Base-by-base conservation (phyloP, 2,797 vertebrate species). In the Dicrostonyx torquatus region DNA sequence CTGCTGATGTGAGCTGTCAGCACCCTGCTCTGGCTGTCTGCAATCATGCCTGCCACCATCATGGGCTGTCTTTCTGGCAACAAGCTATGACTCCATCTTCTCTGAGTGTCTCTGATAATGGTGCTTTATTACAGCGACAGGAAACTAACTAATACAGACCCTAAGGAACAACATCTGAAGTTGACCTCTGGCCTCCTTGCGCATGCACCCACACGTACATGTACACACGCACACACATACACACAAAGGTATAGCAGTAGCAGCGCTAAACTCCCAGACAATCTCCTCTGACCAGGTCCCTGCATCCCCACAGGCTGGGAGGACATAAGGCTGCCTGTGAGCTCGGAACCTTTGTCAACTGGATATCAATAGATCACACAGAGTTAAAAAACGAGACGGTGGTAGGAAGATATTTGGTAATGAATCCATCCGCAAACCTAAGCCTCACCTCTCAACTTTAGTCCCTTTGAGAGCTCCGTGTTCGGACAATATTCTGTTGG, bases 241-340 rank as follows among this genome's bases (percentile, higher is more conserved):
- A 72, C 9, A 18, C 48, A 72, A 10, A 50, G 31, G 18, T 40
- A 34, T 3, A 53, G 31, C 37, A 79, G 0, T 15, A 10, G 1
- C 4, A 75, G n/a, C 13, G 2, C 6, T 15, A n/a, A 37, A 78
- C 3, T 75, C 43, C 43, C 62, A 87, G 55, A 48, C 13, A 37
- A 5, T 17, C 37, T 92, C 18, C 4, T 50, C 58, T 89, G 26
- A 37, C 3, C 68, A 48, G 9, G 3, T n/a, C 12, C 66, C 62
- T 64, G 5, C 3, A 12, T 29, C 17, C 8, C 62, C 34, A 50
- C 12, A 15, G 3, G 12, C 3, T 0, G 18, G 22, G 13, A 55
- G 14, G 22, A n/a, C 12, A n/a, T 31, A 80, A 6, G 22, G 2
- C 24, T 24, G 31, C 18, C 12, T 10, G 22, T 34, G 60, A 72